Base-by-base conservation (phyloP, 2,888 invertebrate species). In the Alloscopus bannaensis region DNA sequence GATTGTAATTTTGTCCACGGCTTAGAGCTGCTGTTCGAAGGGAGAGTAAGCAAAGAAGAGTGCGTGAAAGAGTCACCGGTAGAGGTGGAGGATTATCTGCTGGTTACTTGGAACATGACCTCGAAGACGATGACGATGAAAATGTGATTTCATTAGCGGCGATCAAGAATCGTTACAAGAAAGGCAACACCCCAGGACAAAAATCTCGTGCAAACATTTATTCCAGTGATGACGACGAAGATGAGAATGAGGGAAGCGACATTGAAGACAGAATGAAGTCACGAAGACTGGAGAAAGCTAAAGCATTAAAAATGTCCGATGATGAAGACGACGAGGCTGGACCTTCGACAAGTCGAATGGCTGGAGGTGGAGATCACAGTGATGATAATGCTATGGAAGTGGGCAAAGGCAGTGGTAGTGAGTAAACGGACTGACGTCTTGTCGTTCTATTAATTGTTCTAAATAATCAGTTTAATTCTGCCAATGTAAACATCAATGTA, bases 121-220 rank as follows among this genome's bases (percentile, higher is more conserved):
- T 87, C 88, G 90, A 91, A 82, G 91, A 91, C 52, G 93, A 93
- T 78, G 93, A 95, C 85, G 95, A 96, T 84, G 97, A 96, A 87
- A 95, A 94, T 76, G 94, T 94, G 0, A 96, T 98, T 87, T 97
- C 97, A 0, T 90, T 98, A 24, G 93, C 94, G 75, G 97, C 97
- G 50, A 98, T 98, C 88, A 98, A 98, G 89, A 97, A 95, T 89
- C 94, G 95, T 87, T 97, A 95, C 89, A 98, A 97, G 87, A 91
- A 92, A 88, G 92, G 92, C 29, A 88, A 88, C 13, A 73, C 79
- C 22, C 55, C 59, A 3, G 66, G 62, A 11, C 66, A 70, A 26
- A 76, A 73, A 40, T 47, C 69, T 8, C 45, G 64, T 50, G 62
- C 68, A 22, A 82, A 82, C 47, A 97, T 96, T 87, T 97, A 96